phyloP scores from a whole-genome alignment of 2,888 invertebrate genomes.

The Craniophora ligustri region DNA sequence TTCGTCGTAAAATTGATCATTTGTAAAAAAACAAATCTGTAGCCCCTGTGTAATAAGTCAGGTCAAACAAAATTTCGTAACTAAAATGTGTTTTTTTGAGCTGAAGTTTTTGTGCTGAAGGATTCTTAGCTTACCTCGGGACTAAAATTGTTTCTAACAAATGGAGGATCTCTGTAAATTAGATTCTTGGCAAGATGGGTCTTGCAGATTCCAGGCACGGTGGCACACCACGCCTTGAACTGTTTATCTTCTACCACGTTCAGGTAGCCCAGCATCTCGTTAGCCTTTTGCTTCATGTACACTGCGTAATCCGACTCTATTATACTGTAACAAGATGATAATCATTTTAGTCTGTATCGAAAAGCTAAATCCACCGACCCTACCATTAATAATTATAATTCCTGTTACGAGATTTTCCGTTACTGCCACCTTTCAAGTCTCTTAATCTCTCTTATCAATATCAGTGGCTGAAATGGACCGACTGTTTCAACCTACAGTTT shows the following conservation, averaged over 20 bases:
- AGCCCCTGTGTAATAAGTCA: too few species aligned
- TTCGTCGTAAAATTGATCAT: conserved; percentile 1
- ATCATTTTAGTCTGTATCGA: background rate
- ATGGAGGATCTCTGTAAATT: conserved; percentile 86
- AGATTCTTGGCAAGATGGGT: conserved; percentile 89
- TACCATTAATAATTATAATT: too few species aligned
- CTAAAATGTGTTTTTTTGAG: too few species aligned
- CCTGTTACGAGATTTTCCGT: too few species aligned
- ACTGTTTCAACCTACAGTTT: too few species aligned
- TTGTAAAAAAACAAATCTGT: too few species aligned
- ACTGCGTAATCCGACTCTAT: conserved; percentile 88
- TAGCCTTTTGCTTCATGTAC: conserved; percentile 89
- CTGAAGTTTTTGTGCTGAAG: too few species aligned
- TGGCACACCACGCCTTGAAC: conserved; percentile 91
- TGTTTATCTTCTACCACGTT: conserved; percentile 89
- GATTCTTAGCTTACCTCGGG: conserved; percentile 80
- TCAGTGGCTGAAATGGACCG: too few species aligned
- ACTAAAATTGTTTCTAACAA: conserved; percentile 91
- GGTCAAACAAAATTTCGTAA: too few species aligned
- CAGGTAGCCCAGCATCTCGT: conserved; percentile 91
- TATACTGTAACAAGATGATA: conserved; percentile 73
- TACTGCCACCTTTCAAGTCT: too few species aligned
- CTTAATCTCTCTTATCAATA: too few species aligned
- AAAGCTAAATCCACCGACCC: background rate
- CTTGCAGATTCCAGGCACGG: conserved; percentile 90